phyloP scores from a whole-genome alignment of 2,888 invertebrate species.

The Toxonevra muliebris region DNA sequence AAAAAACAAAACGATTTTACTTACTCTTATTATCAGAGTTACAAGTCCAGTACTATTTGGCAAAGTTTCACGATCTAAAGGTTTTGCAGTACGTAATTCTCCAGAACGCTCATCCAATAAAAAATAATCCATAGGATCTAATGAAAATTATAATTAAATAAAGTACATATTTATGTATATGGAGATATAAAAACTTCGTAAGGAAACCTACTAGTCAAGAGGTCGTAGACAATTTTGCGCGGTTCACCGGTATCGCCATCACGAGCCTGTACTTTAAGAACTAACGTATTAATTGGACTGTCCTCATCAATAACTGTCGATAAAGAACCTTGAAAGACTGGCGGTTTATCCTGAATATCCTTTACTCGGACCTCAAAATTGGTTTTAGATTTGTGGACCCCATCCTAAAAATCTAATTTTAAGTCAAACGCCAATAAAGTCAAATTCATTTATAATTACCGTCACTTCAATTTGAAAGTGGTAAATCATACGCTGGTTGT shows the following conservation, averaged over 20 bases:
- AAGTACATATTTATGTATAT: background rate
- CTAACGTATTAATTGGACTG: conserved; percentile 82
- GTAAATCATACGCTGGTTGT: conserved; percentile 80
- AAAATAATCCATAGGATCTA: conserved; percentile 90
- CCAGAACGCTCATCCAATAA: conserved; percentile 81
- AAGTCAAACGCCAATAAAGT: no score
- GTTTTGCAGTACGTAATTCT: conserved; percentile 83
- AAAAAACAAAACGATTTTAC: conserved; percentile 36
- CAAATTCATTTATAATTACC: no score
- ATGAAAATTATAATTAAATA: background rate
- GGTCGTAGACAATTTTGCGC: conserved; percentile 78
- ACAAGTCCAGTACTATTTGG: conserved; percentile 82
- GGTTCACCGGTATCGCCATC: conserved; percentile 89
- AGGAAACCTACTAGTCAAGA: conserved; percentile 76
- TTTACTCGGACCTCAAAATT: conserved; percentile 81
- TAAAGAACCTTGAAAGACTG: conserved; percentile 82
- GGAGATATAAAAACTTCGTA: background rate
- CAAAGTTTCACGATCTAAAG: conserved; percentile 84
- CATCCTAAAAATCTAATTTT: conserved; percentile 71
- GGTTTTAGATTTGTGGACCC: conserved; percentile 76
- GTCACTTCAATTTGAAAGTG: conserved; percentile 80
- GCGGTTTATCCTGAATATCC: conserved; percentile 89
- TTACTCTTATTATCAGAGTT: conserved; percentile 77
- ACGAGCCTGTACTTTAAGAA: conserved; percentile 80
- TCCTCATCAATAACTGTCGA: conserved; percentile 83